Conservation (phyloP, 2,888 invertebrate species). For the Drosophila nigritarsus region DNA sequence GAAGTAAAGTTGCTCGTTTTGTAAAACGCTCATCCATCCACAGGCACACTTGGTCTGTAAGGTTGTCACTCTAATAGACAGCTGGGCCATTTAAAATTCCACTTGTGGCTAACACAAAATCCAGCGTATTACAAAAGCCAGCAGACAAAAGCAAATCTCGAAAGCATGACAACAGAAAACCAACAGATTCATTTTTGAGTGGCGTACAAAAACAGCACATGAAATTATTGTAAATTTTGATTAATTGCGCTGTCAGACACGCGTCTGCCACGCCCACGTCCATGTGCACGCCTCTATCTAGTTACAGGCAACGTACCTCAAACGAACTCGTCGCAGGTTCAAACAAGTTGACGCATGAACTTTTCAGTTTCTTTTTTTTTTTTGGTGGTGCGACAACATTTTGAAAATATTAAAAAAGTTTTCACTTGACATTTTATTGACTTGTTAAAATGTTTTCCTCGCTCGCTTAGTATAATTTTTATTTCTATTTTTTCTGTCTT, state of each 20-base stretch:
- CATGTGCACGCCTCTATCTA: not conserved
- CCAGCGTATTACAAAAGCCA: constrained; percentile 17
- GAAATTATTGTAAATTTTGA: constrained; percentile 74
- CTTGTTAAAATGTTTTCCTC: constrained; percentile 79
- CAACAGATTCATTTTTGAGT: constrained; percentile 61
- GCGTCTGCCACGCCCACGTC: constrained; percentile 33
- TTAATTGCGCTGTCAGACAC: constrained; percentile 74
- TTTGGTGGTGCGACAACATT: constrained; percentile 61
- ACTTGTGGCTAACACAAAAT: constrained; percentile 45
- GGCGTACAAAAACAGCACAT: constrained; percentile 32
- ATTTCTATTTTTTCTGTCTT: constrained; percentile 23
- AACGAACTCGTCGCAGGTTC: constrained; percentile 25
- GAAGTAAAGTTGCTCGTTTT: constrained; percentile 15
- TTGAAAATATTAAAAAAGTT: constrained; percentile 81
- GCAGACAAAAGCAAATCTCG: constrained; percentile 48
- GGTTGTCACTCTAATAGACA: constrained; percentile 49
- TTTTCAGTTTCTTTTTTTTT: constrained; percentile 18
- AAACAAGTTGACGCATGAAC: constrained; percentile 56
- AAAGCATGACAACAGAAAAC: constrained; percentile 55
- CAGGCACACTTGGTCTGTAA: constrained; percentile 27
- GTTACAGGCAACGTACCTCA: constrained; percentile 11
- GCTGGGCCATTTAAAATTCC: constrained; percentile 44
- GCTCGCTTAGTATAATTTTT: constrained; percentile 65
- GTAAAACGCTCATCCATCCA: constrained; percentile 3
- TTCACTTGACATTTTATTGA: constrained; percentile 81